phyloP scores from a whole-genome alignment of 2,888 invertebrate species.

The Ganaspis brasiliensis region DNA sequence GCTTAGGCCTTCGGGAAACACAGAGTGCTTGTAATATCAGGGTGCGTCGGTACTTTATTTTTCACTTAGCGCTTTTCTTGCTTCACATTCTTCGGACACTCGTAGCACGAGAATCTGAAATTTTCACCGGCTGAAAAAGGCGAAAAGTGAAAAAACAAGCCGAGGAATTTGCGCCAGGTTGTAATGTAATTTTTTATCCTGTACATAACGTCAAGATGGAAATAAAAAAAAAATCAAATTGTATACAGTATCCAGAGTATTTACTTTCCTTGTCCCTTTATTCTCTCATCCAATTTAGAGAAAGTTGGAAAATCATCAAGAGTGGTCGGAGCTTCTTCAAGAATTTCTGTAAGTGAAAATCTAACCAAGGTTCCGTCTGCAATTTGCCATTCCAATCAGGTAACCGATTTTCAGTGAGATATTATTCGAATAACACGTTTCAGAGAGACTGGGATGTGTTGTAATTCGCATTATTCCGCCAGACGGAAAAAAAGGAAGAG shows the following conservation, averaged over 20 bases:
- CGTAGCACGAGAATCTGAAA: not conserved
- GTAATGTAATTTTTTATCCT: too few relatives aligned
- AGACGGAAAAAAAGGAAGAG: conserved; percentile 8
- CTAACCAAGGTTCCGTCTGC: not conserved
- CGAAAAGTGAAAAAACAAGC: not conserved
- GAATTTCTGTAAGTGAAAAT: not conserved
- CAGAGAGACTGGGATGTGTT: not conserved
- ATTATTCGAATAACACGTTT: conserved; percentile 28
- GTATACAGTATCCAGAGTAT: too few relatives aligned
- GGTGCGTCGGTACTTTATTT: not conserved
- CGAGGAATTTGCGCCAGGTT: too few relatives aligned
- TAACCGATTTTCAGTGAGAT: conserved; percentile 27
- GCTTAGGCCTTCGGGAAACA: conserved; percentile 14
- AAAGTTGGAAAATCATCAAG: conserved; percentile 3
- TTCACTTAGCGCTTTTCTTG: not conserved
- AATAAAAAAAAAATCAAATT: too few relatives aligned
- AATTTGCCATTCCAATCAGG: conserved; percentile 24
- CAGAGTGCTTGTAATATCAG: not conserved
- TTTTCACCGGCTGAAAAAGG: not conserved
- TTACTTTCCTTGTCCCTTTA: too few relatives aligned
- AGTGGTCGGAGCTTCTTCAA: not conserved
- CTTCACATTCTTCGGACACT: not conserved
- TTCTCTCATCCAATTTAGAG: not conserved
- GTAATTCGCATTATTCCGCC: conserved; percentile 29
- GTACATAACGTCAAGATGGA: too few relatives aligned